phyloP scores from a whole-genome alignment of 2,888 invertebrate species.

The Apamea monoglypha region DNA sequence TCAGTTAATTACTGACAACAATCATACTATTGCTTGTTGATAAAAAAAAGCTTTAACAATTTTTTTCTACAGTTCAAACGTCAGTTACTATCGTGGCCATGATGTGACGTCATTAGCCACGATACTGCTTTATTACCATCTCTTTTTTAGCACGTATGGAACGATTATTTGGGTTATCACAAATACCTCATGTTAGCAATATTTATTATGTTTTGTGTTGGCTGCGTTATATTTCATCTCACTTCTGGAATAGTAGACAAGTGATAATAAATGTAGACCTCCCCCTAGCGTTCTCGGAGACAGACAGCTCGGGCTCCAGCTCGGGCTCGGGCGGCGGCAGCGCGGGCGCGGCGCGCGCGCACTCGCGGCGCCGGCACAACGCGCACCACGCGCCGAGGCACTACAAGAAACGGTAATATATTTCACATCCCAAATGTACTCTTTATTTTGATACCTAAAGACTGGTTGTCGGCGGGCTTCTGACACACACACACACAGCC shows the following conservation, averaged over 20 bases:
- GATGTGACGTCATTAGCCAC: too few relatives aligned
- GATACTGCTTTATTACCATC: too few relatives aligned
- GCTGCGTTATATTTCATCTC: neutral
- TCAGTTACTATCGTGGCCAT: too few relatives aligned
- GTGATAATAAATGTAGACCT: constrained; percentile 54
- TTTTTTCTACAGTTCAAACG: too few relatives aligned
- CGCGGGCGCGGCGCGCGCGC: constrained; percentile 65
- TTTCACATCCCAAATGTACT: neutral
- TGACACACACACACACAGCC: too few relatives aligned
- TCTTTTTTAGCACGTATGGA: too few relatives aligned
- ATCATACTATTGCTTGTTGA: too few relatives aligned
- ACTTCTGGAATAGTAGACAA: neutral
- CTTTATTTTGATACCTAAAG: too few relatives aligned
- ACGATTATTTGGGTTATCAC: too few relatives aligned
- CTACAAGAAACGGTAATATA: constrained; percentile 84
- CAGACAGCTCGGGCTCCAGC: constrained; percentile 97
- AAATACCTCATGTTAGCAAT: neutral
- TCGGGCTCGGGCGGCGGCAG: constrained; percentile 86
- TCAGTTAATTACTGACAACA: too few relatives aligned
- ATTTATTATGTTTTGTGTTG: neutral
- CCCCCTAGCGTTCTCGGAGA: constrained; percentile 94
- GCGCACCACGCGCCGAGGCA: constrained; percentile 84
- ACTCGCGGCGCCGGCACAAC: constrained; percentile 64
- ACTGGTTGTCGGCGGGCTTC: too few relatives aligned
- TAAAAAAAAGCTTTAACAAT: too few relatives aligned